Percentiles rank a stretch among this genome's conserved stretches.
Evolutionary conservation across 1,140 invertebrate genomes (phyloP).

Genomic region (Polyergus mexicanus): DNA sequence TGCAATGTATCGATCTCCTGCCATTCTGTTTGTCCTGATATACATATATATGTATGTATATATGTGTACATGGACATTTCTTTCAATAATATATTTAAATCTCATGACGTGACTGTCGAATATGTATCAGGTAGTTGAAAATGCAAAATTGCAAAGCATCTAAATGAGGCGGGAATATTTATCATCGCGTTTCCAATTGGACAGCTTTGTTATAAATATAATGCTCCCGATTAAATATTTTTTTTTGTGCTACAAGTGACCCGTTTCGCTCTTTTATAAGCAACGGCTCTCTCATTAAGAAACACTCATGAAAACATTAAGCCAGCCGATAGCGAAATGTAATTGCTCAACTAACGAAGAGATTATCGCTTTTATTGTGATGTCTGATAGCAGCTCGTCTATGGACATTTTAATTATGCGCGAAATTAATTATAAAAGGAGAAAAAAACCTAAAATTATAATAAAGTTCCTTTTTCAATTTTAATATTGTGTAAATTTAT

Average conservation of each 20-base stretch:
- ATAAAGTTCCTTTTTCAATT: no score
- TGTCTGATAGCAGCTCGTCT: not conserved
- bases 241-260: conserved; percentile 3
- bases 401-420: not conserved
- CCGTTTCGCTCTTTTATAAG: not conserved
- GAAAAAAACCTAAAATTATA: not conserved
- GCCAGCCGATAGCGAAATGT: not conserved
- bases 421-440: not conserved
- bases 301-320: conserved; percentile 18
- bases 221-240: conserved; percentile 7
- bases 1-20: conserved; percentile 12
- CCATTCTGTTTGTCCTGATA: not conserved
- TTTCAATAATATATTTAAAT: conserved; percentile 57
- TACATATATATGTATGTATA: no score
- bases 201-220: not conserved
- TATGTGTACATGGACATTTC: not conserved
- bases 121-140: conserved; percentile 9
- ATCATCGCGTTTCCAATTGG: not conserved
- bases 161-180: not conserved
- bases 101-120: conserved; percentile 7
- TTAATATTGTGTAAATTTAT: no score
- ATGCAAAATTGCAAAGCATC: not conserved
- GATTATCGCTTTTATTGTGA: not conserved
- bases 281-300: not conserved
- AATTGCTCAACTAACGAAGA: not conserved